Conservation (phyloP, 2,113 vertebrate genomes). For the Varanus komodoensis region DNA sequence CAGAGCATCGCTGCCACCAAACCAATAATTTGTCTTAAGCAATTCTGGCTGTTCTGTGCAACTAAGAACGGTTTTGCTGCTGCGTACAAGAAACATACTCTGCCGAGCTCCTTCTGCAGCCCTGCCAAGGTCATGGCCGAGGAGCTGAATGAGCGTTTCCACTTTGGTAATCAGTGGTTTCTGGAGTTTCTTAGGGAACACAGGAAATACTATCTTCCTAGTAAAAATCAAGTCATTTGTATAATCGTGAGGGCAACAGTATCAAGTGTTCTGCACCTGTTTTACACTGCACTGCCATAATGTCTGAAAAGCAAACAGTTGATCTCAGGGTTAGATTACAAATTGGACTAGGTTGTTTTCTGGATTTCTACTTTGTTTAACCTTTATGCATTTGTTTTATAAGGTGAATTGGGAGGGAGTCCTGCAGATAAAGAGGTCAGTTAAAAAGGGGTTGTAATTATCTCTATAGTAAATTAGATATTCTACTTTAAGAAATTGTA, state of each 20-base stretch:
- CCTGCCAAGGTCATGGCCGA: slow-evolving; percentile 66
- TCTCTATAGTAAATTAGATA: slow-evolving; percentile 67
- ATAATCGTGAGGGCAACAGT: slow-evolving; percentile 49
- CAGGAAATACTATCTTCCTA: slow-evolving; percentile 54
- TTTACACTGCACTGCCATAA: slow-evolving; percentile 60
- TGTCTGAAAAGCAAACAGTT: slow-evolving; percentile 72
- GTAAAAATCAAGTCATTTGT: slow-evolving; percentile 60
- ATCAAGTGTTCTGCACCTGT: slow-evolving; percentile 70
- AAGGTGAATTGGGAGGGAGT: slow-evolving; percentile 52
- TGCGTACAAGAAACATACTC: slow-evolving; percentile 41
- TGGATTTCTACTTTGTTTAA: slow-evolving; percentile 63
- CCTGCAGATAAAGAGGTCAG: slow-evolving; percentile 60
- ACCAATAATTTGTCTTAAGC: slow-evolving; percentile 31
- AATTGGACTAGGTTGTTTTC: slow-evolving; percentile 64
- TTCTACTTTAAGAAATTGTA: slow-evolving; percentile 63
- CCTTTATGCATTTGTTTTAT: slow-evolving; percentile 66
- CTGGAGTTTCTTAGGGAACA: slow-evolving; percentile 62
- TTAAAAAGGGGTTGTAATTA: slow-evolving; percentile 72
- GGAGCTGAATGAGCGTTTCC: slow-evolving; percentile 59
- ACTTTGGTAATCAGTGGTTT: slow-evolving; percentile 62
- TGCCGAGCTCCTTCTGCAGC: slow-evolving; percentile 61
- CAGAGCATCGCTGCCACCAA: not conserved
- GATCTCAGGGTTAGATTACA: slow-evolving; percentile 70
- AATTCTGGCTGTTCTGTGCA: slow-evolving; percentile 32
- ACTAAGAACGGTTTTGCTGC: slow-evolving; percentile 38